phyloP scores from a whole-genome alignment of 2,113 vertebrate genomes.

The Ammodytes marinus region DNA sequence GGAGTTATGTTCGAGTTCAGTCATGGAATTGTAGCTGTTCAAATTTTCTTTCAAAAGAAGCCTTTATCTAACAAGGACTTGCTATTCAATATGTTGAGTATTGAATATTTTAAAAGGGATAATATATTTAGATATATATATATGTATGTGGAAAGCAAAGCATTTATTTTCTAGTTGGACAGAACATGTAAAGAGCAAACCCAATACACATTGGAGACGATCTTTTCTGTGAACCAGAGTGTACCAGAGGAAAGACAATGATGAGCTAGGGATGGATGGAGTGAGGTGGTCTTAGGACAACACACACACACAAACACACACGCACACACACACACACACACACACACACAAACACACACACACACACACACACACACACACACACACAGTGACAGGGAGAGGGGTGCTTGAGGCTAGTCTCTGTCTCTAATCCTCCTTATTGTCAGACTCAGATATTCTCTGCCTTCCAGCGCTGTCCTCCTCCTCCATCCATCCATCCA shows the following conservation, averaged over 20 bases:
- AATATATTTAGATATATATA: no score
- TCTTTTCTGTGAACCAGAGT: neutral
- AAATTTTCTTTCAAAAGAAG: no score
- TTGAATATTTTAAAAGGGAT: no score
- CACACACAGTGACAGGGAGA: conserved; percentile 39
- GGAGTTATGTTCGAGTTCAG: no score
- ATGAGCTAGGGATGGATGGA: neutral
- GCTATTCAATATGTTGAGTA: no score
- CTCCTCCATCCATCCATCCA: neutral
- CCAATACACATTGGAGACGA: neutral
- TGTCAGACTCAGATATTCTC: conserved; percentile 69
- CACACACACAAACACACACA: conserved; percentile 37
- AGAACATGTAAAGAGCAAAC: neutral
- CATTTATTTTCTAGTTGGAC: no score
- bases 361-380: conserved; percentile 49
- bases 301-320: conserved; percentile 26
- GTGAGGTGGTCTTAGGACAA: conserved; percentile 45
- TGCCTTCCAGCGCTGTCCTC: conserved; percentile 38
- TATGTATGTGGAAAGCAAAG: no score
- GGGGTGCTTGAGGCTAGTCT: conserved; percentile 47
- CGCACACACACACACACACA: conserved; percentile 20
- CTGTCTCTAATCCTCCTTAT: conserved; percentile 74
- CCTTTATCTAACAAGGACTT: no score
- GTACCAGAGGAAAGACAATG: neutral
- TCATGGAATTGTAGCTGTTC: no score